These are phyloP conservation scores for Microctenopoma steveboyesi DNA, from an alignment of 2,797 vertebrate species.

Conservation along the genomic window DNA sequence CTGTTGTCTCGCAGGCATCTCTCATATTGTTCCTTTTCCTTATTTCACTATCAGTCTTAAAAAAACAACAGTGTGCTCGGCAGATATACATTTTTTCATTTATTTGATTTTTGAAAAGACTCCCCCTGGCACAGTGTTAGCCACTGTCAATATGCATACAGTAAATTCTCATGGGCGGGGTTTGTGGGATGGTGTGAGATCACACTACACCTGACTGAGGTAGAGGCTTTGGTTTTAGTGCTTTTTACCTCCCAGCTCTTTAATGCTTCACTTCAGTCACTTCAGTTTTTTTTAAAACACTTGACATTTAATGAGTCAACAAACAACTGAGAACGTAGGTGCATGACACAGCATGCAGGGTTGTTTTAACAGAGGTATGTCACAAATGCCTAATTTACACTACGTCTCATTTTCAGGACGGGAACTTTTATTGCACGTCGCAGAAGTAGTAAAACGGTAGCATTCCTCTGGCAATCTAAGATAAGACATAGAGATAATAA, in stretches of 20 bases:
- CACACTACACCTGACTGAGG: constrained; percentile 6
- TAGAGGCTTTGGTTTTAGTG: constrained; percentile 1
- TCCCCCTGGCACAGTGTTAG: constrained; percentile 5
- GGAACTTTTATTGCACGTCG: constrained; percentile 7
- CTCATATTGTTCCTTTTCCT: constrained; percentile 30
- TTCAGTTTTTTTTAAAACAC: constrained; percentile 42
- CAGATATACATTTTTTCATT: constrained; percentile 45
- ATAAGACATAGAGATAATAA: background rate
- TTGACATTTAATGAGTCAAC: constrained; percentile 33
- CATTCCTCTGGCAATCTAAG: constrained; percentile 32
- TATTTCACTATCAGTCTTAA: constrained; percentile 32
- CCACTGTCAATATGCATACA: constrained; percentile 2
- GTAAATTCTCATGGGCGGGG: background rate
- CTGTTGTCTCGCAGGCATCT: constrained; percentile 26
- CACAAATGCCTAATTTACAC: background rate
- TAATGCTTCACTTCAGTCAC: constrained; percentile 25
- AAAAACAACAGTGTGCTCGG: constrained; percentile 11
- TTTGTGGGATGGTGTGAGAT: background rate
- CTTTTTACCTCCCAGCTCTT: constrained; percentile 26
- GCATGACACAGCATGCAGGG: constrained; percentile 21
- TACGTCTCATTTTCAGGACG: background rate
- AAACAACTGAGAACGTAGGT: constrained; percentile 10
- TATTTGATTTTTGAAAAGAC: constrained; percentile 19
- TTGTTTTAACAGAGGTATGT: background rate
- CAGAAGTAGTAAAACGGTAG: background rate